Evolutionary conservation across 2,888 invertebrate genomes (phyloP).

Genomic region (Pecten maximus): DNA sequence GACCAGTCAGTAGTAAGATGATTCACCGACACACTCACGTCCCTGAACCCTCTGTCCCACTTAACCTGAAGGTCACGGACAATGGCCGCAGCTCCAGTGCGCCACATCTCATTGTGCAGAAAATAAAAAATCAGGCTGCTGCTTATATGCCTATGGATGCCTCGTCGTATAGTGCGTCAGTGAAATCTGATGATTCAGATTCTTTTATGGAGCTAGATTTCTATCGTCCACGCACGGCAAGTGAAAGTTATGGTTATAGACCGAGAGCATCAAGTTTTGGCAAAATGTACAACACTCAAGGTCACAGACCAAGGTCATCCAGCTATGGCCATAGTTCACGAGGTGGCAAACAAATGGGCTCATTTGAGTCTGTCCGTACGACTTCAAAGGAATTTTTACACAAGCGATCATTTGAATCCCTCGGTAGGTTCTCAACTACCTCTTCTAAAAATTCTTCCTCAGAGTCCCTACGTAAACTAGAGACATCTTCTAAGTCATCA

Average conservation of each 20-base stretch:
- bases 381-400: slow-evolving; percentile 68
- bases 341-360: slow-evolving; percentile 60
- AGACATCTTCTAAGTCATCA: slow-evolving; percentile 60
- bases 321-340: slow-evolving; percentile 76
- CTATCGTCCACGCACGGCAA: slow-evolving; percentile 75
- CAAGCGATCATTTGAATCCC: slow-evolving; percentile 70
- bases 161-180: slow-evolving; percentile 69
- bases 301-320: slow-evolving; percentile 77
- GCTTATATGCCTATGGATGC: slow-evolving; percentile 50
- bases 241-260: slow-evolving; percentile 76
- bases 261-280: slow-evolving; percentile 78
- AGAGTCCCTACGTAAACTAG: slow-evolving; percentile 72
- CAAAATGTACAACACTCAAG: slow-evolving; percentile 62
- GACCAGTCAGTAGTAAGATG: slow-evolving; percentile 83
- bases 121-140: slow-evolving; percentile 52
- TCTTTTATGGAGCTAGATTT: slow-evolving; percentile 81
- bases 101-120: slow-evolving; percentile 84
- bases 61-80: slow-evolving; percentile 65
- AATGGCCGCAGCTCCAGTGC: slow-evolving; percentile 87
- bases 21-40: slow-evolving; percentile 39
- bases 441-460: slow-evolving; percentile 73
- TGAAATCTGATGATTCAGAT: slow-evolving; percentile 76
- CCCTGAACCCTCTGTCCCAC: slow-evolving; percentile 58
- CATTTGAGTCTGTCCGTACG: slow-evolving; percentile 68
- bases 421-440: slow-evolving; percentile 68